Evolutionary conservation across 2,113 vertebrate genomes (phyloP).

Genomic region (Gallinago media): DNA sequence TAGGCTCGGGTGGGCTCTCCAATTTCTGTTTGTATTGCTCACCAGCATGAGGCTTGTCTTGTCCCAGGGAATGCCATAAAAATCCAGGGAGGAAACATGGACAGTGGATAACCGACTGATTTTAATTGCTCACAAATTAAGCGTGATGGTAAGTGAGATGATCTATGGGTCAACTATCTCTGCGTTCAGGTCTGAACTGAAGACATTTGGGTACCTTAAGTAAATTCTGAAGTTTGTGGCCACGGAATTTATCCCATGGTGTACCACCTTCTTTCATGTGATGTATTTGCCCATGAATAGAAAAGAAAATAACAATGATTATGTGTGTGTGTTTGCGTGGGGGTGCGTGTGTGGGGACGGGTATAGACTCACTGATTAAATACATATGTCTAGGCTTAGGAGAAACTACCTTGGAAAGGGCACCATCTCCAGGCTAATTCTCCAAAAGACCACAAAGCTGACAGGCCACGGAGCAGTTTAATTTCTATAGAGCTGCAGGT

Average conservation of each 20-base stretch:
- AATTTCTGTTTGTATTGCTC: background rate
- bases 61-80: background rate
- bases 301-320: background rate
- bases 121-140: background rate
- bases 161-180: background rate
- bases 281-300: background rate
- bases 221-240: background rate
- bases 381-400: background rate
- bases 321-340: fast-evolving
- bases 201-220: background rate
- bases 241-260: background rate
- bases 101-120: background rate
- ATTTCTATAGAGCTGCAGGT: background rate
- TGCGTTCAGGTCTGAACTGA: background rate
- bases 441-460: background rate
- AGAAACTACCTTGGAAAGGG: background rate
- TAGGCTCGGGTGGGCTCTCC: background rate
- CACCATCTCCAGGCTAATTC: background rate
- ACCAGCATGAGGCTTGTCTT: background rate
- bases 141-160: too few species aligned
- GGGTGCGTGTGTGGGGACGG: fast-evolving
- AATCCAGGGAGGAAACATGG: background rate
- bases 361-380: background rate
- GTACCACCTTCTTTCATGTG: background rate
- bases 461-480: background rate